Conservation (phyloP, 2,113 vertebrate genomes). For the Mirounga angustirostris region DNA sequence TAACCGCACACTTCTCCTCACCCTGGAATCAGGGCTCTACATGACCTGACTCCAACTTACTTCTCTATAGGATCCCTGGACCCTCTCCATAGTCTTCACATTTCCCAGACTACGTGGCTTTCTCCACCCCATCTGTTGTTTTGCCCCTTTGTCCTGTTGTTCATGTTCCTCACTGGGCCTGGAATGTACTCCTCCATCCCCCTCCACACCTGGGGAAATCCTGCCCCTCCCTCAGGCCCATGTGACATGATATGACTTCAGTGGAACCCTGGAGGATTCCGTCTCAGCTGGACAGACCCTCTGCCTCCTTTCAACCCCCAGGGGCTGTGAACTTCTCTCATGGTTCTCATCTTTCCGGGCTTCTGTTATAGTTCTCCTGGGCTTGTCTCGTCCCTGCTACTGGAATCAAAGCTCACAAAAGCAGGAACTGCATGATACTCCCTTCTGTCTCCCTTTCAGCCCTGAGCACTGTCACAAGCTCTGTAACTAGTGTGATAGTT, state of each 20-base stretch:
- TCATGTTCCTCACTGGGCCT: background rate
- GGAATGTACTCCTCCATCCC: background rate
- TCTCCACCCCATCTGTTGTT: background rate
- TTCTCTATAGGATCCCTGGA: background rate
- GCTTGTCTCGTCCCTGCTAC: background rate
- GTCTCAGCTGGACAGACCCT: background rate
- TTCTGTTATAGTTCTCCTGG: background rate
- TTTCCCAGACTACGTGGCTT: background rate
- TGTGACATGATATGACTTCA: background rate
- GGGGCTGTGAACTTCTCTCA: background rate
- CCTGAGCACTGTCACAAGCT: background rate
- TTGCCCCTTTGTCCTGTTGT: background rate
- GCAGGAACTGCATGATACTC: background rate
- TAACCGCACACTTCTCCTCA: background rate
- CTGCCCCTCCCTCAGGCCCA: background rate
- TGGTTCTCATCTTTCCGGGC: background rate
- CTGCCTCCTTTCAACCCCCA: background rate
- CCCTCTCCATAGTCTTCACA: background rate
- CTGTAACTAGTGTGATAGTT: background rate
- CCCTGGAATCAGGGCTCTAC: background rate
- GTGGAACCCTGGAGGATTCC: too few relatives aligned
- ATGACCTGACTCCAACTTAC: too few relatives aligned
- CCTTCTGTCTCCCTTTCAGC: constrained; percentile 31
- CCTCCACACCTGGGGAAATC: background rate
- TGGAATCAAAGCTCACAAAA: constrained; percentile 30